Evolutionary conservation across 2,113 vertebrate species (phyloP).

Genomic region (Neoarius graeffei): DNA sequence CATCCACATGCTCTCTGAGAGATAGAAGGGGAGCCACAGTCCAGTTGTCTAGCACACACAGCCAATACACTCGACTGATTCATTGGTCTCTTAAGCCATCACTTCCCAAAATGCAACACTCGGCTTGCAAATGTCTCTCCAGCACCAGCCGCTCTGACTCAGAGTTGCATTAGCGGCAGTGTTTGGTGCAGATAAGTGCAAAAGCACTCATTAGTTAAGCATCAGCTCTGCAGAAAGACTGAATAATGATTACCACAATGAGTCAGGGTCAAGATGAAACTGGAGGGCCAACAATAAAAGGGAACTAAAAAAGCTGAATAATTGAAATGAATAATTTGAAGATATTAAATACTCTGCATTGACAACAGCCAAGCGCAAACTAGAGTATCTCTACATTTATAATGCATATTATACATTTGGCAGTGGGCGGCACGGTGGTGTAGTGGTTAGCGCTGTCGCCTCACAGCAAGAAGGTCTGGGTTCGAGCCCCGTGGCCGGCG

Average conservation of each 20-base stretch:
- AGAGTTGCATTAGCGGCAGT: slow-evolving; percentile 62
- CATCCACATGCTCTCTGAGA: neutral
- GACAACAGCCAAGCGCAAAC: neutral
- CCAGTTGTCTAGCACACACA: neutral
- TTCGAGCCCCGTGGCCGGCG: too few relatives aligned
- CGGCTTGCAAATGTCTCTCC: slow-evolving; percentile 4
- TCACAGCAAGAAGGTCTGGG: too few relatives aligned
- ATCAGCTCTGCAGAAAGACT: slow-evolving; percentile 50
- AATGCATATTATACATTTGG: neutral
- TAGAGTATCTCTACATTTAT: neutral
- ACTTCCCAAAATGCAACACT: neutral
- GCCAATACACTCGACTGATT: slow-evolving; percentile 5
- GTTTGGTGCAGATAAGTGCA: slow-evolving; percentile 64
- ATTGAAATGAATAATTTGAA: slow-evolving; percentile 14
- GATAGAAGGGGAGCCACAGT: neutral
- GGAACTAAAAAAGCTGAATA: neutral
- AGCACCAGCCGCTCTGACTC: slow-evolving; percentile 53
- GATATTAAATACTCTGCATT: neutral
- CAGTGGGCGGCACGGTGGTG: too few relatives aligned
- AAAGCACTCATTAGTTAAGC: slow-evolving; percentile 54
- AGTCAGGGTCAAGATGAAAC: slow-evolving; percentile 26
- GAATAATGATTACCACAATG: slow-evolving; percentile 57
- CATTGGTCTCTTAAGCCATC: neutral
- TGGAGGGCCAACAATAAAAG: neutral
- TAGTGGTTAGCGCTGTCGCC: too few relatives aligned